Percentiles rank a stretch among this genome's conserved stretches.
Evolutionary conservation across 2,113 vertebrate species (phyloP).

Genomic region (Zosterops lateralis): DNA sequence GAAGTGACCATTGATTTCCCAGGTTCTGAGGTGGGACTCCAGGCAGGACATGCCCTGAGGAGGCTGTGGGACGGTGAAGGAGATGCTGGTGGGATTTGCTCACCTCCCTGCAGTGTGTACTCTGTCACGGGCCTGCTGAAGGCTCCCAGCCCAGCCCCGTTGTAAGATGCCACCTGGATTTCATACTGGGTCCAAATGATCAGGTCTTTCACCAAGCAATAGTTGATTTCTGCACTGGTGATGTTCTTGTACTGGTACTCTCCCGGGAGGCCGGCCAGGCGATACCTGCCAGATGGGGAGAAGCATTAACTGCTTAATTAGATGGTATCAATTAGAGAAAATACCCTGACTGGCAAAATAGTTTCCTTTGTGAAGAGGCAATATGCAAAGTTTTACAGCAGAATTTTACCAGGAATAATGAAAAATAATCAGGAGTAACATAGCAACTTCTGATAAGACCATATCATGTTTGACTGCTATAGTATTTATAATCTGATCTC

Average conservation of each 20-base stretch:
- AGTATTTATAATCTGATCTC: constrained; percentile 14
- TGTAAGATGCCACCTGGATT: constrained; percentile 96
- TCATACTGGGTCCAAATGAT: constrained; percentile 99
- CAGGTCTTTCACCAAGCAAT: constrained; percentile 91
- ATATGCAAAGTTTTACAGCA: neutral
- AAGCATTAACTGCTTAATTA: neutral
- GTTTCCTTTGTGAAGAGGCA: neutral
- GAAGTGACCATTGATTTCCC: neutral
- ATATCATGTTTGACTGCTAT: neutral
- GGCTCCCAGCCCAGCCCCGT: constrained; percentile 86
- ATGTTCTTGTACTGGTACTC: constrained; percentile 94
- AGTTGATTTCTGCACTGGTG: constrained; percentile 92
- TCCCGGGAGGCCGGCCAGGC: constrained; percentile 89
- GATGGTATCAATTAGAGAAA: neutral
- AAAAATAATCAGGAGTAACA: neutral
- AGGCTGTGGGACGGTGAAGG: neutral
- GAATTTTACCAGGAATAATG: neutral
- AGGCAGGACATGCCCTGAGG: neutral
- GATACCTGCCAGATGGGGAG: constrained; percentile 79
- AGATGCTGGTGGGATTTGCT: neutral
- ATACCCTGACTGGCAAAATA: neutral
- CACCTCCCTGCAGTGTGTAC: constrained; percentile 95
- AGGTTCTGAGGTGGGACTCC: neutral
- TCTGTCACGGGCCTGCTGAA: constrained; percentile 90
- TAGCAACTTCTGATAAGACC: constrained; percentile 12